A percentile compares a stretch with the other conserved stretches of the same genome.
Conservation (phyloP, 2,113 vertebrate genomes). For the Callipepla californica region DNA sequence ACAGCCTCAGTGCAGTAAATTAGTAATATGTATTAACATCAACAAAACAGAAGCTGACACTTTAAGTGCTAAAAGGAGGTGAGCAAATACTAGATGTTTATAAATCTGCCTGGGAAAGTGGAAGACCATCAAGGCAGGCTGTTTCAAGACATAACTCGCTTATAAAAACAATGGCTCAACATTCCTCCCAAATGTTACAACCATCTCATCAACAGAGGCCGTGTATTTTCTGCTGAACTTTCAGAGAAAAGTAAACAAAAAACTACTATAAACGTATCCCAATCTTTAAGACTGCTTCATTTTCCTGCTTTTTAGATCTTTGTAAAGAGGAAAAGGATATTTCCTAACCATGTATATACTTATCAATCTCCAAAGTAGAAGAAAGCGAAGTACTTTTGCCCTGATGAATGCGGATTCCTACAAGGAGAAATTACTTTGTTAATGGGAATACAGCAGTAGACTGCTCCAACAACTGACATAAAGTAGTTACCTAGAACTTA, state of each 20-base stretch:
- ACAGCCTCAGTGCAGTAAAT: background rate
- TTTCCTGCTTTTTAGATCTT: background rate
- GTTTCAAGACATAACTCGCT: background rate
- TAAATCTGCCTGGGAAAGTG: background rate
- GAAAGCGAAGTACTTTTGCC: background rate
- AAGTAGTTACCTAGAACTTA: background rate
- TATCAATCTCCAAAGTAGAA: background rate
- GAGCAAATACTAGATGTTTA: slow-evolving; percentile 23
- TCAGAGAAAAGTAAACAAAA: background rate
- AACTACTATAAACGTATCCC: background rate
- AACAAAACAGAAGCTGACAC: background rate
- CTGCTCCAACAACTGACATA: background rate
- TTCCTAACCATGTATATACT: background rate
- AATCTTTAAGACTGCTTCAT: background rate
- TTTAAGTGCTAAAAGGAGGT: slow-evolving; percentile 17
- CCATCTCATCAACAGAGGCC: background rate
- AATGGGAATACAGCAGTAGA: background rate
- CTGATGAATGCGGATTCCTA: background rate
- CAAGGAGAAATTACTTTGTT: background rate
- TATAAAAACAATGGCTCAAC: background rate
- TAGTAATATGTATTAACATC: background rate
- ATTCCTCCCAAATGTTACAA: slow-evolving; percentile 5
- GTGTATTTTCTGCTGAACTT: background rate
- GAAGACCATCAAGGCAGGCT: slow-evolving; percentile 28
- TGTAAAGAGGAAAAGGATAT: background rate